Evolutionary conservation across 2,888 invertebrate species (phyloP).

Genomic region (Nemoura dubitans): DNA sequence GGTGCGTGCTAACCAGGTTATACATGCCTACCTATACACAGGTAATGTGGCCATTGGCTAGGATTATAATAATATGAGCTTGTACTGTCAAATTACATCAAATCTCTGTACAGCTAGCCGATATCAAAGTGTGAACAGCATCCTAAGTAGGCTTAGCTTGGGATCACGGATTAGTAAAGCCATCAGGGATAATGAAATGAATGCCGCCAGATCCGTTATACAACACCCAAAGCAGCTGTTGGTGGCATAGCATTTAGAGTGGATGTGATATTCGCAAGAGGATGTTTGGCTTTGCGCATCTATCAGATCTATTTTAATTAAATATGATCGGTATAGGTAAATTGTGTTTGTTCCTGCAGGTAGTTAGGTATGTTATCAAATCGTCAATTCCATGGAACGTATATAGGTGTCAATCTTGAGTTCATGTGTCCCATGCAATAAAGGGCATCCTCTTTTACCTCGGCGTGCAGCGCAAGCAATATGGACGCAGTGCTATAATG

Average conservation of each 20-base stretch:
- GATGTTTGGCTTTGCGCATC: background rate
- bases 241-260: background rate
- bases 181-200: constrained; percentile 7
- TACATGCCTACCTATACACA: background rate
- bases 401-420: no score
- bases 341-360: no score
- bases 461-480: no score
- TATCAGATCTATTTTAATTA: background rate
- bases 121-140: constrained; percentile 7
- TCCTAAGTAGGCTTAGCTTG: background rate
- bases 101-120: background rate
- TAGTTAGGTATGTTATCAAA: no score
- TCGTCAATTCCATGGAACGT: no score
- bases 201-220: background rate
- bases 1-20: background rate
- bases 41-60: background rate
- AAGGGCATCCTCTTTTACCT: no score
- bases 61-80: background rate
- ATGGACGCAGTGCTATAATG: no score
- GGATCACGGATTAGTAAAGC: constrained; percentile 12
- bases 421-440: no score
- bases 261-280: background rate
- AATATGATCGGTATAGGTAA: no score
- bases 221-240: background rate
- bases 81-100: background rate